Base-by-base conservation (phyloP, 64 coral and sea anemone species). In the Acropora yongei region DNA sequence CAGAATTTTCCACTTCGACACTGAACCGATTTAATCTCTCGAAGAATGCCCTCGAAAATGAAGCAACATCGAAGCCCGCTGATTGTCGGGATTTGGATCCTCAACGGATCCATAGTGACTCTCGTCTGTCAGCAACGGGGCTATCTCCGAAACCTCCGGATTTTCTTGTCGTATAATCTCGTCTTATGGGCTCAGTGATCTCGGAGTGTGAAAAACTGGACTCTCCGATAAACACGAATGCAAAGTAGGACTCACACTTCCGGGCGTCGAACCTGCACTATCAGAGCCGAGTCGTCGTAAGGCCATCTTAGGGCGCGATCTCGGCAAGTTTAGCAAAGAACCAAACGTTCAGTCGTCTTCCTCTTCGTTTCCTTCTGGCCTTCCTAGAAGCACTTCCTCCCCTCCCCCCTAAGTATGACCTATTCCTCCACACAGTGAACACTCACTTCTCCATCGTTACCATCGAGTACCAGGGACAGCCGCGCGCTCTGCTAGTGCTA, bases 161-260 rank as follows among this genome's bases (percentile, higher is more conserved):
- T 49, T 30, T 45, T 45, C 40, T 7, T 6, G 16, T 6, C 7
- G 17, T 4, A 49, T 10, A 71, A 39, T 13, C 39, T 49, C 82
- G 66, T 30, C 18, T 9, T 20, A 13, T 20, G 82, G 82, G 46
- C 82, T 85, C 68, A 71, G 19, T 72, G 82, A 85, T 18, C 82
- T 42, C 46, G 82, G 63, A 71, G 82, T 49, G 0, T 30, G 16
- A 39, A 85, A 85, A 47, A 20, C 19, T 48, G 82, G 82, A 7
- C 82, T 85, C 1, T 72, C 65, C 8, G 82, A 85, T 3, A 18
- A 65, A 17, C 2, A 71, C 20, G 61, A 42, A 49, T 65, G 66
- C 8, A 55, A 10, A 5, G 0, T 10, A 55, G 51, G 51, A 55
- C 51, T 55, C 51, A 10, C 5, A 55, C 51, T 55, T 55, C 5